Base-by-base conservation (phyloP, 2,888 invertebrate genomes). In the Vesta saturnalis region DNA sequence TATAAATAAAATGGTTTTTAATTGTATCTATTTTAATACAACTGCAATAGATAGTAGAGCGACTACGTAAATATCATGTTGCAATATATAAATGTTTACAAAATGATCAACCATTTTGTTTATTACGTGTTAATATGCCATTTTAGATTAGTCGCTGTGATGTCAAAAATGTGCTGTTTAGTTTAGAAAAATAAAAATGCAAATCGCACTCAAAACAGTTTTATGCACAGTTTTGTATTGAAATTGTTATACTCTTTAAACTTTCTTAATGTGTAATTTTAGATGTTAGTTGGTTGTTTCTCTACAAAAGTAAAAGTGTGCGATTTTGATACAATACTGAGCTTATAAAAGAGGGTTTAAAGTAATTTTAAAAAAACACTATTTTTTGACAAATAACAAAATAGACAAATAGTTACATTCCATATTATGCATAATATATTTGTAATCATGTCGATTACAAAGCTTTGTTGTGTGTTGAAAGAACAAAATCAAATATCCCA, bases 401-500 rank as follows among this genome's bases (percentile, higher is more conserved):
- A 39, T 39, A 39, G 39, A 39, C 39, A n/a, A 79, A 77, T 76
- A 72, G 79, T 79, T 79, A 81, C 81, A 82, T 81, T 81, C 81
- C 81, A 82, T 73, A 69, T 71, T 69, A 69, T 75, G 75, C 75
- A 74, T 72, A 69, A 71, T 76, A 77, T 78, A 77, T 79, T 78
- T 78, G 77, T 80, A 79, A 80, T 80, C 78, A n/a, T n/a, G 79
- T 78, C 77, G 77, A 63, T 71, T 72, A 71, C 72, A 71, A 69
- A 67, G 83, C 83, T 83, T 83, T 81, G 81, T 83, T 83, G 82
- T 82, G 83, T 83, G 83, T 83, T 81, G 77, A 75, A 58, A 77
- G 74, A 77, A 78, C 74, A 78, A 78, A 80, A 82, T 82, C 80
- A 82, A 82, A 82, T 82, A 82, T 81, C 77, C 79, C 78, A 80